Evolutionary conservation across 2,888 invertebrate genomes (phyloP), one percentile per base, ranked within the genome.

Genomic region (Margaritifera margaritifera): DNA sequence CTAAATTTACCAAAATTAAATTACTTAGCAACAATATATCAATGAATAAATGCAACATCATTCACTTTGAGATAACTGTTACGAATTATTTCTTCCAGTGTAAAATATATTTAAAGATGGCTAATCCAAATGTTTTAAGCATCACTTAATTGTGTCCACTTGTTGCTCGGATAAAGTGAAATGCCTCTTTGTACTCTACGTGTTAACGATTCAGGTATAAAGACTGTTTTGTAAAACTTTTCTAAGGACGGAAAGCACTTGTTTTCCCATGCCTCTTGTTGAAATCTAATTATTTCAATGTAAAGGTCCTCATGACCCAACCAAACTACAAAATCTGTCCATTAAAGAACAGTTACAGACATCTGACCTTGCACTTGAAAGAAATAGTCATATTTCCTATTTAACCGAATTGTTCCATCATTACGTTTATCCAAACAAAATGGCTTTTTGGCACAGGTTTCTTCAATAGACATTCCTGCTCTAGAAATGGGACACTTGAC

Each of bases 311-410:
- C 52, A 19, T 60, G 55, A 51, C 62, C 64, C 20, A 57, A 57
- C 68, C 63, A 64, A 50, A 62, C 64, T 42, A 64, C 61, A 64
- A 61, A 71, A 24, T 68, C 62, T 53, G 62, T 55, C 68, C 52
- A 68, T 62, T 62, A 22, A 19, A 68, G 52, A 20, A 62, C 62
- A 42, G 62, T 52, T 25, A 62, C 62, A 62, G 31, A 68, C 62
- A 68, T 68, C 27, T 68, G 68, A n/a, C 68, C 68, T 25, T 68
- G 68, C 24, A 68, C 27, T 58, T 68, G 68, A 56, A 55, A 31
- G 24, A 50, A 67, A 20, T 61, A 67, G 62, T 62, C 57, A 62
- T 67, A 62, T n/a, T 54, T 54, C 27, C 27, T 25, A 31, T 56
- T 55, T 42, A 57, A 42, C 22, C 11, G n/a, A n/a, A 68, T 54